Base-by-base conservation (phyloP, 2,797 vertebrate species). In the Melanotaenia parkinsoni region DNA sequence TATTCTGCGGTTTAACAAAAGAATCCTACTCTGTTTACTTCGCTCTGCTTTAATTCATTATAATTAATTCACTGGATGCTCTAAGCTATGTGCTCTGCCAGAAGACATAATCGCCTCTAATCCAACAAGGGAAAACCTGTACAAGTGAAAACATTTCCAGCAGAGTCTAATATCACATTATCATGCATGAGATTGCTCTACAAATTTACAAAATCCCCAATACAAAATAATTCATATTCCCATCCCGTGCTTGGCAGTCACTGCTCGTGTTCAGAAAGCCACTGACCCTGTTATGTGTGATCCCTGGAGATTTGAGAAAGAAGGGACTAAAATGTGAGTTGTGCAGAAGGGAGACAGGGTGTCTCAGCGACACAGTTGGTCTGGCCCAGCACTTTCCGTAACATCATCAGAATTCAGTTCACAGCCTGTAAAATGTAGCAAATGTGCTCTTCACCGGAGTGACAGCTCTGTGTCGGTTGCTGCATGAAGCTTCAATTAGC, bases 401-500 rank as follows among this genome's bases (percentile, higher is more conserved):
- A 79, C 77, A 78, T 85, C 88, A 95, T 95, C 91, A 92, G 91
- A 86, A 95, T 95, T 93, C 93, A 88, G 83, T 84, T 73, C 93
- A 93, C 90, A 82, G 68, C 73, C 86, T 80, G 69, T 66, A 91
- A 93, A 92, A 82, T 81, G 85, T 86, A 89, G 90, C 91, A 94
- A 94, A 94, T 90, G 86, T 87, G 67, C 76, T 88, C 86, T 90
- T 93, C 85, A 88, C 79, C 74, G 86, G 90, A 93, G 87, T 91
- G 92, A 93, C 89, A 92, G 86, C 88, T 82, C 83, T 24, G 86
- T 77, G 88, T 86, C 90, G 51, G 73, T 89, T 84, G 77, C 90
- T 86, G 88, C 91, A 86, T 83, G 63, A 79, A 80, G 86, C 90
- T 92, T 93, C 92, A 94, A 95, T 95, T 94, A 94, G 93, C 88